phyloP scores from a whole-genome alignment of 2,888 invertebrate genomes.

The Julus scanicus region DNA sequence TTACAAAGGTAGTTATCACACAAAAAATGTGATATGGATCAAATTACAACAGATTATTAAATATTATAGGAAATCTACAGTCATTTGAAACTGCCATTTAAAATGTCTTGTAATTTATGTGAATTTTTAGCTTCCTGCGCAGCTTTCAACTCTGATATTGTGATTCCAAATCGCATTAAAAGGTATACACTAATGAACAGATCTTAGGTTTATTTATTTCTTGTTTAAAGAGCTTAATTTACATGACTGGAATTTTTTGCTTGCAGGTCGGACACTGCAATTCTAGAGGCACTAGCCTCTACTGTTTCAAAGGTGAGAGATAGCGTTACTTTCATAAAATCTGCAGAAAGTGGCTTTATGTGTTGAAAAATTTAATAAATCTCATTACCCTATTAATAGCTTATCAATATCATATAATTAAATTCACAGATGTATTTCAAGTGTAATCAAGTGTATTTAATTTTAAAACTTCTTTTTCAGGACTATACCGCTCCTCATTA shows the following conservation, averaged over 20 bases:
- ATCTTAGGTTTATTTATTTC: not conserved
- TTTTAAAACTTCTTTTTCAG: slow-evolving; percentile 69
- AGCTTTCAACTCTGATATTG: not conserved
- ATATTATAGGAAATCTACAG: not conserved
- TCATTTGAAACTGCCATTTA: too few relatives aligned
- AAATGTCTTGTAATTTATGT: not conserved
- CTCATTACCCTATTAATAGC: too few relatives aligned
- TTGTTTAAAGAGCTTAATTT: not conserved
- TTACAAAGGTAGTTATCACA: not conserved
- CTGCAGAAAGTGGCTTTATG: not conserved
- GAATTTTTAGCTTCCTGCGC: not conserved
- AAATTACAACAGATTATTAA: not conserved
- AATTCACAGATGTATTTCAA: not conserved
- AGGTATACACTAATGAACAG: not conserved
- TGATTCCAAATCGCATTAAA: slow-evolving; percentile 5
- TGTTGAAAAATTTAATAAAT: too few relatives aligned
- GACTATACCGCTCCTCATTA: slow-evolving; percentile 89
- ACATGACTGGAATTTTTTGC: not conserved
- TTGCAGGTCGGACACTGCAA: slow-evolving; percentile 79
- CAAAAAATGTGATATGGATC: too few relatives aligned
- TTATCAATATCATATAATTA: too few relatives aligned
- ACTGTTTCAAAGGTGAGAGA: slow-evolving; percentile 62
- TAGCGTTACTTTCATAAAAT: not conserved
- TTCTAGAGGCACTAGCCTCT: slow-evolving; percentile 72
- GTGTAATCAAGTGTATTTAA: not conserved